Evolutionary conservation across 2,888 invertebrate genomes (phyloP).

Genomic region (Capitulum mitella): DNA sequence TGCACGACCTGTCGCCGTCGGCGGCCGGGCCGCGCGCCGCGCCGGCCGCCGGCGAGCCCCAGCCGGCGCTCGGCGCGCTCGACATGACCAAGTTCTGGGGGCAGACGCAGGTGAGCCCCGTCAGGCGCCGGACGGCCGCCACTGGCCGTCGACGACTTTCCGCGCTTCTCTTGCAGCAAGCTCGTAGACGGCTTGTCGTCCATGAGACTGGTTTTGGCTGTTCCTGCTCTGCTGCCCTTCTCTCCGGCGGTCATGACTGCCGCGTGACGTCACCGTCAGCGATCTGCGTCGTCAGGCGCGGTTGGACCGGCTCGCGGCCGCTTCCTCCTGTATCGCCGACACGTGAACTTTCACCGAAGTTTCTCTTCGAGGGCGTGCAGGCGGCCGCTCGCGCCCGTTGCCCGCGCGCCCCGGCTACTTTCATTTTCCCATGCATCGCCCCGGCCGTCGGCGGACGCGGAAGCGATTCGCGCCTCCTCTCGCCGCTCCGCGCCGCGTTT

Average conservation of each 20-base stretch:
- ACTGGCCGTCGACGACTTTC: too few relatives aligned
- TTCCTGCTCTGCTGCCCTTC: too few relatives aligned
- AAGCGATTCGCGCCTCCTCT: not conserved
- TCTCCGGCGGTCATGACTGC: too few relatives aligned
- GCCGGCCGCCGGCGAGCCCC: conserved; percentile 28
- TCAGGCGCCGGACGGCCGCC: too few relatives aligned
- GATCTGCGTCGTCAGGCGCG: not conserved
- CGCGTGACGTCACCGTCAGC: not conserved
- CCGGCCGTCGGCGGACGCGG: not conserved
- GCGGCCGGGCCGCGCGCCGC: conserved; percentile 27
- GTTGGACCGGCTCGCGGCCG: not conserved
- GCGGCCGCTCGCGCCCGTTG: too few relatives aligned
- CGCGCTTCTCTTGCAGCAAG: too few relatives aligned
- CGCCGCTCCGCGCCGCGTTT: not conserved
- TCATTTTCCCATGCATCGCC: conserved; percentile 10
- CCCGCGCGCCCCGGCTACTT: not conserved
- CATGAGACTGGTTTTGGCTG: too few relatives aligned
- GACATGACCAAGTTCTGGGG: conserved; percentile 26
- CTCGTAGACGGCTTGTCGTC: too few relatives aligned
- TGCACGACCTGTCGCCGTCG: conserved; percentile 30
- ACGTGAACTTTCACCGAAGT: conserved; percentile 12
- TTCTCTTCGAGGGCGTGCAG: not conserved
- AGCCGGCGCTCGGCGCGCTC: conserved; percentile 27
- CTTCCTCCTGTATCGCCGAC: not conserved
- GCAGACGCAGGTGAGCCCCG: conserved; percentile 16